Conservation (phyloP, 2,113 vertebrate genomes). For the Pituophis catenifer region DNA sequence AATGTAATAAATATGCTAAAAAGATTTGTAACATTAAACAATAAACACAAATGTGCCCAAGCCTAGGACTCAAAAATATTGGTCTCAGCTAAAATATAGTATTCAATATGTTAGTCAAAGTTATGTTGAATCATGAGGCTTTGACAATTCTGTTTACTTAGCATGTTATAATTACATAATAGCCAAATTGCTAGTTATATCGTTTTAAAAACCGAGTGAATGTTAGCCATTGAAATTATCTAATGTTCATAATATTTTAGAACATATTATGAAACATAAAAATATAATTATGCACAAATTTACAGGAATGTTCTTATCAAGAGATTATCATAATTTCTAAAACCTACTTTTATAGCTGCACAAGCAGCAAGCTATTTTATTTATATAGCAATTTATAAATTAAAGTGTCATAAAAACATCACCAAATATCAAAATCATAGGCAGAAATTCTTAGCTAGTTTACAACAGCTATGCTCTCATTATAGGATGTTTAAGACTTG, state of each 20-base stretch:
- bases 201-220: background rate
- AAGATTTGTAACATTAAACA: background rate
- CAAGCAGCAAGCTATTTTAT: background rate
- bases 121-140: background rate
- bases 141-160: background rate
- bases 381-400: background rate
- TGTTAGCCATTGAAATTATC: background rate
- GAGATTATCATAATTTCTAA: background rate
- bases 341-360: background rate
- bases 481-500: background rate
- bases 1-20: conserved; percentile 31
- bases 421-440: background rate
- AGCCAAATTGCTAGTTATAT: background rate
- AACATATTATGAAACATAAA: background rate
- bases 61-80: background rate
- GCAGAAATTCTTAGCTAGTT: background rate
- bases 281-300: background rate
- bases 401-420: background rate
- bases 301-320: background rate
- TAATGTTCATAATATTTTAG: background rate
- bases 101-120: background rate
- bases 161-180: background rate
- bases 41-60: background rate
- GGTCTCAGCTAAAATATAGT: background rate
- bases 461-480: background rate